These are phyloP conservation scores for Halictus ligatus DNA, from an alignment of 2,888 invertebrate species.

Conservation along the genomic window DNA sequence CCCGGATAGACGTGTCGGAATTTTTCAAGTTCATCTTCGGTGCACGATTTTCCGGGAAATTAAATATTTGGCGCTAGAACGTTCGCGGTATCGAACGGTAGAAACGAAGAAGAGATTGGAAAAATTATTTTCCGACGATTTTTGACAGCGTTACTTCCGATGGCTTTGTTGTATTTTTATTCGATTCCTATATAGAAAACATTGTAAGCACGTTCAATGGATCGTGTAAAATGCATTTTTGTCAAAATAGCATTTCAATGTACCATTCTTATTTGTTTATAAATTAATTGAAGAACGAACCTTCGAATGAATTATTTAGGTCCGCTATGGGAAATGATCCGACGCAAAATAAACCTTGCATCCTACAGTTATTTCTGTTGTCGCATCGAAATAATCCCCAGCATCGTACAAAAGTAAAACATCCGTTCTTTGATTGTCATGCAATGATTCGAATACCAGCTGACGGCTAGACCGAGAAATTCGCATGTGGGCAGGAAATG, in stretches of 20 bases:
- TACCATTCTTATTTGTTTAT: too few species aligned
- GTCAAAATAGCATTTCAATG: too few species aligned
- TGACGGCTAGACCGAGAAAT: not conserved
- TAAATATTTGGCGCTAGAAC: not conserved
- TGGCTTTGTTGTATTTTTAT: too few species aligned
- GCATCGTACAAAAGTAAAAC: not conserved
- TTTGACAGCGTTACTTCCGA: too few species aligned
- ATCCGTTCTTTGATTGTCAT: not conserved
- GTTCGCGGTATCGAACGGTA: not conserved
- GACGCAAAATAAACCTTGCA: not conserved
- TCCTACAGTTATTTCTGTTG: not conserved
- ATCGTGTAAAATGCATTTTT: too few species aligned
- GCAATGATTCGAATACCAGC: conserved; percentile 1
- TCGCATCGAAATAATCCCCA: not conserved
- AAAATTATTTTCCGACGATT: too few species aligned
- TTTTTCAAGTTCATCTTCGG: not conserved
- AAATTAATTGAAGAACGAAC: too few species aligned
- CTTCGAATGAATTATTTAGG: not conserved
- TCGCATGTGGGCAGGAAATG: not conserved
- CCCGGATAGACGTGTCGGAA: not conserved
- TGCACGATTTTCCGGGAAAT: not conserved
- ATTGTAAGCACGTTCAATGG: too few species aligned
- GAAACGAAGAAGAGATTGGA: too few species aligned
- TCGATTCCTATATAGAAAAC: too few species aligned
- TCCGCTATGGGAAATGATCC: too few species aligned